These are phyloP conservation scores for Drosophila aldrichi DNA, from an alignment of 2,888 invertebrate genomes.

Conservation along the genomic window DNA sequence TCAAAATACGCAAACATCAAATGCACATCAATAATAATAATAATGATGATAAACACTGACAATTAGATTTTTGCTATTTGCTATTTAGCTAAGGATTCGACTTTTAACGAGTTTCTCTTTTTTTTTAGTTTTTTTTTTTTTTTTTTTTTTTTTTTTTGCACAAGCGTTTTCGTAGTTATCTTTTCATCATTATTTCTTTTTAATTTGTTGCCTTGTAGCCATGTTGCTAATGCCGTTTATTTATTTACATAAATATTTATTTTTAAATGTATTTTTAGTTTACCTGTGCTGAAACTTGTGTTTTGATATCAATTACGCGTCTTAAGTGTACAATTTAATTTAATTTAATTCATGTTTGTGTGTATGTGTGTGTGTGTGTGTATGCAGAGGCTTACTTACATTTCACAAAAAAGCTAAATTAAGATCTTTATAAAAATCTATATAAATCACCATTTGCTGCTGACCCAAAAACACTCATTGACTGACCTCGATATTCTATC, in stretches of 20 bases:
- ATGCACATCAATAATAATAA: conserved; percentile 71
- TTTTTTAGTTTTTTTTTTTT: conserved; percentile 28
- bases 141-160: conserved; percentile 42
- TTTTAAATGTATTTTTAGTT: conserved; percentile 66
- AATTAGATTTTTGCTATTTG: conserved; percentile 69
- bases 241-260: conserved; percentile 55
- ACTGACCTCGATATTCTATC: conserved; percentile 2
- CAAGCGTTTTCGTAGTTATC: conserved; percentile 66
- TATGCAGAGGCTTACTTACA: conserved; percentile 57
- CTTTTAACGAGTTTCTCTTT: conserved; percentile 25
- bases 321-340: conserved; percentile 62
- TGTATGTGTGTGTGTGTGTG: conserved; percentile 24
- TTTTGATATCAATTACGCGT: conserved; percentile 75
- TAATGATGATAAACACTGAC: conserved; percentile 72
- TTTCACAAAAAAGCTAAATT: conserved; percentile 59
- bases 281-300: conserved; percentile 73
- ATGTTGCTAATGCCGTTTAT: conserved; percentile 26
- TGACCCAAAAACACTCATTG: conserved; percentile 43
- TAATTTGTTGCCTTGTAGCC: conserved; percentile 12
- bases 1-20: conserved; percentile 65
- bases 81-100: conserved; percentile 71
- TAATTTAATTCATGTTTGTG: conserved; percentile 20
- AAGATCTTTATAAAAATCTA: conserved; percentile 66
- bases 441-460: conserved; percentile 75
- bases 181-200: conserved; percentile 14